phyloP scores from a whole-genome alignment of 2,888 invertebrate genomes.

The Aphodius sticticus region DNA sequence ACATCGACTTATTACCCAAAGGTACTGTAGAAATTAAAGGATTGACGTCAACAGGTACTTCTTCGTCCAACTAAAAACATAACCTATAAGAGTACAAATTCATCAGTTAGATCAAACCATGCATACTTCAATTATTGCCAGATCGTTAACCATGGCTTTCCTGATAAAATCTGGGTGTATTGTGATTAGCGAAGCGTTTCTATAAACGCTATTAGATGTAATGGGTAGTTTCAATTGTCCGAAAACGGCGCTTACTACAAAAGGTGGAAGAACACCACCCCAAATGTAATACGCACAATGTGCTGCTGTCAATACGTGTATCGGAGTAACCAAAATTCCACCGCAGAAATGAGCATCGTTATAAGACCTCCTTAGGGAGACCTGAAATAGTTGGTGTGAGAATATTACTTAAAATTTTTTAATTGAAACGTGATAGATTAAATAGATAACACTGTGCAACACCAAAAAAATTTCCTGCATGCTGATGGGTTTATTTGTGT shows the following conservation, averaged over 20 bases:
- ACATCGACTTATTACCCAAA: slow-evolving; percentile 33
- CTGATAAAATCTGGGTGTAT: slow-evolving; percentile 44
- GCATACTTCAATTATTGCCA: slow-evolving; percentile 47
- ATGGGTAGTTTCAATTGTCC: slow-evolving; percentile 44
- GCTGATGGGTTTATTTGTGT: too few relatives aligned
- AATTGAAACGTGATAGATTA: background rate
- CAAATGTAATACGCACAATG: slow-evolving; percentile 50
- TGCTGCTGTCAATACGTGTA: slow-evolving; percentile 48
- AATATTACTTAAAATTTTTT: background rate
- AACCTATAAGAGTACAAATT: background rate
- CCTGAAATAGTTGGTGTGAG: slow-evolving; percentile 38
- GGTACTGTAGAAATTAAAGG: slow-evolving; percentile 37
- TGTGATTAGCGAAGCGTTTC: slow-evolving; percentile 44
- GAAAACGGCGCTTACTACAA: slow-evolving; percentile 44
- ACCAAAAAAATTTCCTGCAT: background rate
- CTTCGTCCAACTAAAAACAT: slow-evolving; percentile 36
- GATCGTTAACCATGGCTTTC: slow-evolving; percentile 44
- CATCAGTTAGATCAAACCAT: slow-evolving; percentile 1
- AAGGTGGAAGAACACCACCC: slow-evolving; percentile 46
- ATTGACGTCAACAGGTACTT: slow-evolving; percentile 32
- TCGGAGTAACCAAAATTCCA: slow-evolving; percentile 45
- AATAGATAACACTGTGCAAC: too few relatives aligned
- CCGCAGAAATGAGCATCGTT: slow-evolving; percentile 50
- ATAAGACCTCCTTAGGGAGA: slow-evolving; percentile 48
- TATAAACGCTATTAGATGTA: slow-evolving; percentile 36